Evolutionary conservation across 1,140 invertebrate species (phyloP).

Genomic region (Brachionus manjavacas): DNA sequence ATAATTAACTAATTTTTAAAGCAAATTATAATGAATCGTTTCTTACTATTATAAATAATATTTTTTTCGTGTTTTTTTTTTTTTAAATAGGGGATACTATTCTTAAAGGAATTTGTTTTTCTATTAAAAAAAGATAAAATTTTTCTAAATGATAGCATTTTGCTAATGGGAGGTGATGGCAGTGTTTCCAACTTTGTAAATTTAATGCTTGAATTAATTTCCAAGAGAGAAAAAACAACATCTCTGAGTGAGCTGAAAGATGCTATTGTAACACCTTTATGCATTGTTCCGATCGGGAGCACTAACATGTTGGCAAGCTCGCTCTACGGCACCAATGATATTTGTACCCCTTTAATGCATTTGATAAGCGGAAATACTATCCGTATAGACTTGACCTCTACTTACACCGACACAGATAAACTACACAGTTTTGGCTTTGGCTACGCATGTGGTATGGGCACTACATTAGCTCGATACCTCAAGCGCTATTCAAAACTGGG

Average conservation of each 20-base stretch:
- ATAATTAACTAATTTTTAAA: too few species aligned
- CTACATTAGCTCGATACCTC: conserved; percentile 9
- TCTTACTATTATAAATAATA: too few species aligned
- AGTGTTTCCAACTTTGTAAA: conserved; percentile 22
- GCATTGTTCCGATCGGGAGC: conserved; percentile 44
- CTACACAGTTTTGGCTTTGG: conserved; percentile 23
- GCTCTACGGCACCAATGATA: conserved; percentile 49
- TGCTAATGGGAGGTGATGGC: conserved; percentile 25
- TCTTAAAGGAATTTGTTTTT: background rate
- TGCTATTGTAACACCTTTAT: background rate
- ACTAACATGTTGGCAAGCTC: conserved; percentile 51
- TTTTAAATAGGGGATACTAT: background rate
- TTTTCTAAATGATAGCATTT: background rate
- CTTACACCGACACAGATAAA: background rate
- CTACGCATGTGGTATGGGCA: conserved; percentile 9
- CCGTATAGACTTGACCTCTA: conserved; percentile 10
- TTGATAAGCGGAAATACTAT: conserved; percentile 47
- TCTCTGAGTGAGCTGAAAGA: background rate
- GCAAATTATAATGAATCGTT: too few species aligned
- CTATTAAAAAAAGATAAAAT: background rate
- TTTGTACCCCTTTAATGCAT: conserved; percentile 48
- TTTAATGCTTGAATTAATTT: background rate
- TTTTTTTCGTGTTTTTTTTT: too few species aligned
- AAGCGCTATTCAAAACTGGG: conserved; percentile 11
- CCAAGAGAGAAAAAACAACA: background rate